Evolutionary conservation across 2,888 invertebrate species (phyloP), one percentile per base, ranked within the genome.

Genomic region (Chalcis sispes): DNA sequence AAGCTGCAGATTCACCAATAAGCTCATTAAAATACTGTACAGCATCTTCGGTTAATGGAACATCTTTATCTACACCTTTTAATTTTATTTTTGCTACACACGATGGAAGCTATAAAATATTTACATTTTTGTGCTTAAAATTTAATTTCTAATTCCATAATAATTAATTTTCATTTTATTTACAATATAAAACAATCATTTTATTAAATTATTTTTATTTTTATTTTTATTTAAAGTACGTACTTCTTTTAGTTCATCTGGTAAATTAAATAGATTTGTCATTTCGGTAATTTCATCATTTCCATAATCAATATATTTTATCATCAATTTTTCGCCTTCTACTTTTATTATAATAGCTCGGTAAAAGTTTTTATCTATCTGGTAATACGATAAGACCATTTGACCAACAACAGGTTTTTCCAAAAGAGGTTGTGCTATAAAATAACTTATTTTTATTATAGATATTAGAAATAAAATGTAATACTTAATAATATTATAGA

Each of bases 281-380:
- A 85, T 42, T 0, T 71, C 61, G 0, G 82, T 81, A 2, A 77
- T 20, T 29, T 86, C 85, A 0, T 73, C 64, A 70, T 89, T 89
- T 20, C 89, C 89, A 75, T 82, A 89, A 78, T 89, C 89, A 10
- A 86, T 59, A 36, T 88, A 89, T 2, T 79, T 79, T 15, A 89
- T 79, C 2, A 84, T 78, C 40, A 81, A 77, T 0, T 80, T 62
- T 0, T 76, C 48, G 0, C 66, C 78, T 1, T 81, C 77, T 13
- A 85, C 5, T 52, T 82, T 80, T 2, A 78, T 81, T 0, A 89
- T 85, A 40, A 86, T 75, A 0, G 88, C 89, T 13, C 89, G 83
- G 73, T 89, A 89, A 73, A 77, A 84, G 78, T 88, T 88, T 0
- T 67, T 81, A 62, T 85, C 84, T n/a, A 78, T 80, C 0, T 27